Percentiles rank a stretch among this genome's conserved stretches.
Evolutionary conservation across 64 coral and sea anemone species (phyloP).

Genomic region (Acropora yongei): DNA sequence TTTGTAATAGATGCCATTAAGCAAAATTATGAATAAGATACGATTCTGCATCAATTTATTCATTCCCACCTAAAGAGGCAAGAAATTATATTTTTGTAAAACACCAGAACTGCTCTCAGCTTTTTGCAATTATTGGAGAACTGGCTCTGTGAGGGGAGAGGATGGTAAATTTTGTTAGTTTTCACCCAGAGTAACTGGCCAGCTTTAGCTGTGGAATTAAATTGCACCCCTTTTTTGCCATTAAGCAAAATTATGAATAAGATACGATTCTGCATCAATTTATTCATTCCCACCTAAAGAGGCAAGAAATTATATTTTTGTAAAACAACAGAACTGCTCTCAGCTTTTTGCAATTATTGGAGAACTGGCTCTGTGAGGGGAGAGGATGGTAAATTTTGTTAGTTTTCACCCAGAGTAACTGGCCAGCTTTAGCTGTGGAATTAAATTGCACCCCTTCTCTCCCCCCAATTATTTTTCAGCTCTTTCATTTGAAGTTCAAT

Average conservation of each 20-base stretch:
- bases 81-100: not conserved
- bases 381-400: not conserved
- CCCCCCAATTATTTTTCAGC: too few species aligned
- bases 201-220: too few species aligned
- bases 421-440: too few species aligned
- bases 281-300: not conserved
- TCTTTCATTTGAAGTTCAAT: too few species aligned
- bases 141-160: not conserved
- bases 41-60: not conserved
- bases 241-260: slow-evolving; percentile 1
- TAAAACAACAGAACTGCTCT: not conserved
- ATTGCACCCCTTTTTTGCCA: too few species aligned
- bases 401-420: too few species aligned
- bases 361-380: not conserved
- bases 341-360: not conserved
- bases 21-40: slow-evolving; percentile 7
- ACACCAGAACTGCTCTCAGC: not conserved
- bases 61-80: not conserved
- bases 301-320: not conserved
- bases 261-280: not conserved
- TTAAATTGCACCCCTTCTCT: too few species aligned
- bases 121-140: not conserved
- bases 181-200: too few species aligned
- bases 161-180: too few species aligned
- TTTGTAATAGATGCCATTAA: not conserved